Evolutionary conservation across 2,797 vertebrate species (phyloP), one percentile per base, ranked within the genome.

Genomic region (Mycteria americana): DNA sequence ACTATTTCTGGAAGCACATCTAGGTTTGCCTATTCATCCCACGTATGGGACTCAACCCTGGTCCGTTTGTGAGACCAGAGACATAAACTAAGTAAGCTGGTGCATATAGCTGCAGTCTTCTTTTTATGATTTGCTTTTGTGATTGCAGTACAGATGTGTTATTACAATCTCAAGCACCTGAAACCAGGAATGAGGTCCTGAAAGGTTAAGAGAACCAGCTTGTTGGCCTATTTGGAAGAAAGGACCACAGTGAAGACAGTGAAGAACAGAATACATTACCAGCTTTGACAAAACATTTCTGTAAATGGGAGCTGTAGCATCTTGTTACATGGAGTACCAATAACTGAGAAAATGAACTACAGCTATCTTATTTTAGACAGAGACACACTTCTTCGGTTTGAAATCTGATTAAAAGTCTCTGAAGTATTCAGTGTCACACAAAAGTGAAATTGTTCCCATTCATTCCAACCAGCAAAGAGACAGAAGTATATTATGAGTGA

Each of bases 391-490:
- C 59, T 75, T 75, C 4, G 8, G 35, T 46, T 72, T 77, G 87
- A 88, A 91, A 80, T 84, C 50, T 65, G 54, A 90, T 86, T 84
- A 63, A 41, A 94, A 86, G 14, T 31, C 57, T 87, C 33, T 59
- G 12, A 88, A 83, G 82, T 56, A 68, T 56, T 54, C 72, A 46
- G 27, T 13, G 81, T 62, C 54, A 73, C 53, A 59, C 12, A 75
- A 23, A 88, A 85, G 45, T 13, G 14, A 75, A 89, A 88, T 41
- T 60, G 46, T 27, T 93, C 63, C 23, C 28, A 53, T 56, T 85
- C 63, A 30, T 13, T 87, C 27, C 56, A 86, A 50, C 37, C n/a
- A 96, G 91, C 35, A 77, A 65, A 85, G 69, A 92, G 46, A 59
- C 0, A 25, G 28, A 93, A 82, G 33, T 62, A 14, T 54, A 33